Percentiles rank a stretch among this genome's conserved stretches.
Conservation (phyloP, 1,140 invertebrate genomes). For the Gryllus bimaculatus region DNA sequence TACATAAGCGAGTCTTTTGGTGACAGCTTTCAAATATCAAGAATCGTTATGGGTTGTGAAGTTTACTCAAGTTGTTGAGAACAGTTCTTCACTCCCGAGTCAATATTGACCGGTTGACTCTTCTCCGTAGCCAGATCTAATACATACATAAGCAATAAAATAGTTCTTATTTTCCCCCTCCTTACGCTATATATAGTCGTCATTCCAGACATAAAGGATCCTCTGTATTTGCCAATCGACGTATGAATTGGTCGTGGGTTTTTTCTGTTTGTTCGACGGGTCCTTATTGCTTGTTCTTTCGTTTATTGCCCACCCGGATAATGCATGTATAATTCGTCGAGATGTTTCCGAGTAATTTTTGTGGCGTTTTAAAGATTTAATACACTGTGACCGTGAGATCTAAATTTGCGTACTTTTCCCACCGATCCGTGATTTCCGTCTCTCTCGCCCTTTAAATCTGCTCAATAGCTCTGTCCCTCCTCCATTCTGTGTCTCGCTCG, state of each 20-base stretch:
- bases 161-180: background rate
- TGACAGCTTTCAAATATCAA: background rate
- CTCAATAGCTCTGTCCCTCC: too few species aligned
- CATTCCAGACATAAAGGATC: background rate
- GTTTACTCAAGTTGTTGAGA: background rate
- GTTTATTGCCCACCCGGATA: background rate
- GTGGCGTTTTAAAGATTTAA: slow-evolving; percentile 1
- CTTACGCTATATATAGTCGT: background rate
- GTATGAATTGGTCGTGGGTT: background rate
- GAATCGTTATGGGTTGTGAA: background rate
- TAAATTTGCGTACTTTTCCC: background rate
- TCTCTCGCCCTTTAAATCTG: too few species aligned
- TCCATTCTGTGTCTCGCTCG: too few species aligned
- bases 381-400: background rate
- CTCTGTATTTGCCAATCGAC: background rate
- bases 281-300: background rate
- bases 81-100: background rate
- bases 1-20: background rate
- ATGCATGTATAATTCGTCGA: background rate
- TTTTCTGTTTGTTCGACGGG: background rate
- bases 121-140: background rate
- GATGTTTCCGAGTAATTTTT: background rate
- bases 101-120: background rate
- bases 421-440: background rate
- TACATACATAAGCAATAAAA: background rate